Evolutionary conservation across 2,113 vertebrate genomes (phyloP), one percentile per base, ranked within the genome.

Genomic region (Phaetusa simplex): DNA sequence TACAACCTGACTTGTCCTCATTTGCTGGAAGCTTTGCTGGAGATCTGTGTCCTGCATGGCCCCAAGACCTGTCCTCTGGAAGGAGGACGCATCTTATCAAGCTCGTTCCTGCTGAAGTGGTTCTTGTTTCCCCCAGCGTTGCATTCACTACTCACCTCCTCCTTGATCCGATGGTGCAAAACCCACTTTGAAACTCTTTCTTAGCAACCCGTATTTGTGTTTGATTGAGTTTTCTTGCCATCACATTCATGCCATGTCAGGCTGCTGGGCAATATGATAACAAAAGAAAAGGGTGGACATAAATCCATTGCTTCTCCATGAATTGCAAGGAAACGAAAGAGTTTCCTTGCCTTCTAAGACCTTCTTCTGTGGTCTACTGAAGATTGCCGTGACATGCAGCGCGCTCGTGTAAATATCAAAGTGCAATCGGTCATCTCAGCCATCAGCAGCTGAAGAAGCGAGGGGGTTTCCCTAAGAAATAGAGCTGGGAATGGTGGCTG

Each of bases 401-500:
- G 16, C 0, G 1, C 70, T 43, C 0, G 0, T 36, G 24, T 56
- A 83, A 85, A 85, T 53, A 50, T 8, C 72, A 7, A 64, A 74
- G 64, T 40, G 64, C 62, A 21, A 8, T 42, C 66, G 45, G 45
- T 69, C 47, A 38, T 2, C 23, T 22, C 66, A 86, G 66, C 93
- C 58, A 50, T 11, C 55, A 12, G 47, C 66, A 64, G 49, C 79
- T 58, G 64, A 62, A 21, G 32, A 52, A 64, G 34, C 6, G 58
- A 90, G 29, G 40, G 82, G 82, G 15, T 93, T 92, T 88, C 82
- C 88, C 47, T 72, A n/a, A 52, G 64, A 49, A 26, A n/a, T 29
- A 1, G 4, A 62, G 32, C 74, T 58, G 84, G 82, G 52, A 43
- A 30, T 2, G 8, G 22, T n/a, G 78, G 9, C 66, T 58, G 53